Percentiles rank a stretch among this genome's conserved stretches.
These are phyloP conservation scores for Malthinus flaveolus DNA, from an alignment of 2,888 invertebrate genomes.

Conservation along the genomic window DNA sequence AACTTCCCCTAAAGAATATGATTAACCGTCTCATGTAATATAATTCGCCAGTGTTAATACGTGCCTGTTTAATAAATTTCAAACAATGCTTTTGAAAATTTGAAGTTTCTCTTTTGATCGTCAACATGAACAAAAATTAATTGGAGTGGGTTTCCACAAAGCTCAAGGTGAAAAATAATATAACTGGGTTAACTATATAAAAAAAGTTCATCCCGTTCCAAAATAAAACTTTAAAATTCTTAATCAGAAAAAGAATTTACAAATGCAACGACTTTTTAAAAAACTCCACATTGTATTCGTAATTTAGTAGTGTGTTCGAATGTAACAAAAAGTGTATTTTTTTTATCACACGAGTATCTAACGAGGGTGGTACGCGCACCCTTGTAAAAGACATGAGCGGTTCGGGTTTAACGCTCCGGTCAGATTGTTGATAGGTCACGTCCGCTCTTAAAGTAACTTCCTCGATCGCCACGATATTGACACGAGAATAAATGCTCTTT, in stretches of 20 bases:
- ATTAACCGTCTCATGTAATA: too few species aligned
- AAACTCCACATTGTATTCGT: neutral
- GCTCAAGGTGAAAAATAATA: neutral
- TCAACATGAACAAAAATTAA: too few species aligned
- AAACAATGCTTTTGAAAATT: too few species aligned
- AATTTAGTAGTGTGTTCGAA: constrained; percentile 1
- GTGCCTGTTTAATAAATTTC: too few species aligned
- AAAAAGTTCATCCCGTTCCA: neutral
- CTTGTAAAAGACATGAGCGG: constrained; percentile 32
- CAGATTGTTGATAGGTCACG: constrained; percentile 54
- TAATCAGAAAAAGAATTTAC: too few species aligned
- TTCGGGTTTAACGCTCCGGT: constrained; percentile 38
- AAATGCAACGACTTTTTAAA: neutral
- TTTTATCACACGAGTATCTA: constrained; percentile 50
- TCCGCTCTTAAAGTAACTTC: constrained; percentile 41
- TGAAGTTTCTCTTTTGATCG: too few species aligned
- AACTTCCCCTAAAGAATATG: too few species aligned
- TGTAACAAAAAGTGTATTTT: constrained; percentile 40
- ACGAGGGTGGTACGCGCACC: constrained; percentile 41
- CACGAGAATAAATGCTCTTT: constrained; percentile 37
- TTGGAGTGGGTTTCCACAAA: neutral
- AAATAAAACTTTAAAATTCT: neutral
- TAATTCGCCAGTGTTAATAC: too few species aligned
- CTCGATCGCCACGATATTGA: constrained; percentile 39
- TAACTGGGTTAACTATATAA: neutral